Percentiles rank a stretch among this genome's conserved stretches.
phyloP scores from a whole-genome alignment of 35 echinoderm and acorn worm species.

The Heliocidaris erythrogramma region DNA sequence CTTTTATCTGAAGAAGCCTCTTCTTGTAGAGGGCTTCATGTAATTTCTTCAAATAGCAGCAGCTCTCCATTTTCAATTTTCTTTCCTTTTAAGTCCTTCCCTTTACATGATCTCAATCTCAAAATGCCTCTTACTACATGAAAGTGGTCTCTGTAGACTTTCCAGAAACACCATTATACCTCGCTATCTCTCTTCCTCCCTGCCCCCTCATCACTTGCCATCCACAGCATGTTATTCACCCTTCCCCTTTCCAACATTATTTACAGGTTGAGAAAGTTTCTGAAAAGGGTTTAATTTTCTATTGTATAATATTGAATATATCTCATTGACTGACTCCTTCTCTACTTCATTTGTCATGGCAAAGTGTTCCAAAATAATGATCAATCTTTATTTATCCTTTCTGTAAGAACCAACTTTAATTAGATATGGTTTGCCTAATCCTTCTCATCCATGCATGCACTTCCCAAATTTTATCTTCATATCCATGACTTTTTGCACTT shows the following conservation, averaged over 20 bases:
- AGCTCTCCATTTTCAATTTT: conserved; percentile 4
- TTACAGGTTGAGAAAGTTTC: too few species aligned
- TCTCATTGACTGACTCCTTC: background rate
- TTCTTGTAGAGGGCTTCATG: background rate
- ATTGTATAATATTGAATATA: too few species aligned
- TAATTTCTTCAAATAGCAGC: background rate
- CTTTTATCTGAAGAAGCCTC: conserved; percentile 2
- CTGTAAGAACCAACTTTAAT: background rate
- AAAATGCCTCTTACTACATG: conserved; percentile 2
- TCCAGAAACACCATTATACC: background rate
- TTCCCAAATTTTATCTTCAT: background rate
- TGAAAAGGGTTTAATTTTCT: too few species aligned
- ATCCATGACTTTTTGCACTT: too few species aligned
- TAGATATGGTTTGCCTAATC: background rate
- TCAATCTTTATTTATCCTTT: background rate
- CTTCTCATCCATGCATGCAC: background rate
- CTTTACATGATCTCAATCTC: conserved; percentile 10
- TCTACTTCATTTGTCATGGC: background rate
- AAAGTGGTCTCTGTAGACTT: background rate
- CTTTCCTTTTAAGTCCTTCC: background rate
- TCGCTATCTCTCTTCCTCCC: background rate
- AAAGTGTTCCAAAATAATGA: background rate
- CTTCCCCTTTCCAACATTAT: too few species aligned
- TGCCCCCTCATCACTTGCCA: too few species aligned
- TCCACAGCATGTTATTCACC: too few species aligned